phyloP scores from a whole-genome alignment of 2,113 vertebrate species.

The Neodontobutis hainanensis region DNA sequence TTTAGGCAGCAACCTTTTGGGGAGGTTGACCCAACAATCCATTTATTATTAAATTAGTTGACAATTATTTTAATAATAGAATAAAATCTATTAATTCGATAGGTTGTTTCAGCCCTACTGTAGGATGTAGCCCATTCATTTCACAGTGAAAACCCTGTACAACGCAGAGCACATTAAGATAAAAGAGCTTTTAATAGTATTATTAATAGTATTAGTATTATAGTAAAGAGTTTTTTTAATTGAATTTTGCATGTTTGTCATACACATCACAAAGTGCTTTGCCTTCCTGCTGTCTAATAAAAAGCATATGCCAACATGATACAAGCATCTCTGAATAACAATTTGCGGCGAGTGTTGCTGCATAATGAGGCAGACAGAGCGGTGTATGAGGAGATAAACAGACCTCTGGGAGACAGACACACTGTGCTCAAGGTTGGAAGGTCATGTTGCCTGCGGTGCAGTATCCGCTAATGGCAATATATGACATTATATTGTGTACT shows the following conservation, averaged over 20 bases:
- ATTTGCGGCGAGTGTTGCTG: conserved; percentile 10
- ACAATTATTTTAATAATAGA: too few species aligned
- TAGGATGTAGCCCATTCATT: too few species aligned
- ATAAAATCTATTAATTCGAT: too few species aligned
- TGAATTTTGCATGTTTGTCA: conserved; percentile 25
- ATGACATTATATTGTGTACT: conserved; percentile 59
- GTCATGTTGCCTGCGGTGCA: conserved; percentile 65
- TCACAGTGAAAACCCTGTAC: too few species aligned
- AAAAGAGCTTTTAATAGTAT: background rate
- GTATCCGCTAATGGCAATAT: conserved; percentile 71
- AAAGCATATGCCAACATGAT: conserved; percentile 19
- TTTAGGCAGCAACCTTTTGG: too few species aligned
- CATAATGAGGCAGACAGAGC: conserved; percentile 34
- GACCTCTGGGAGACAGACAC: conserved; percentile 56
- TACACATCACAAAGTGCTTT: background rate
- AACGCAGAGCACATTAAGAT: background rate
- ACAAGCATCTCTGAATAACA: background rate
- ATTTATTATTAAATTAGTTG: too few species aligned
- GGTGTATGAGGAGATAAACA: conserved; percentile 29
- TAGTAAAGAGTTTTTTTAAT: too few species aligned
- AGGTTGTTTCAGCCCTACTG: too few species aligned
- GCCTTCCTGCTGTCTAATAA: conserved; percentile 14
- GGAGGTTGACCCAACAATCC: too few species aligned
- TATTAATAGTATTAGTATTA: too few species aligned
- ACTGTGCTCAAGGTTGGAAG: conserved; percentile 62